Percentiles rank a stretch among this genome's conserved stretches.
Conservation (phyloP, 2,797 vertebrate species). For the Enteromius fasciolatus region DNA sequence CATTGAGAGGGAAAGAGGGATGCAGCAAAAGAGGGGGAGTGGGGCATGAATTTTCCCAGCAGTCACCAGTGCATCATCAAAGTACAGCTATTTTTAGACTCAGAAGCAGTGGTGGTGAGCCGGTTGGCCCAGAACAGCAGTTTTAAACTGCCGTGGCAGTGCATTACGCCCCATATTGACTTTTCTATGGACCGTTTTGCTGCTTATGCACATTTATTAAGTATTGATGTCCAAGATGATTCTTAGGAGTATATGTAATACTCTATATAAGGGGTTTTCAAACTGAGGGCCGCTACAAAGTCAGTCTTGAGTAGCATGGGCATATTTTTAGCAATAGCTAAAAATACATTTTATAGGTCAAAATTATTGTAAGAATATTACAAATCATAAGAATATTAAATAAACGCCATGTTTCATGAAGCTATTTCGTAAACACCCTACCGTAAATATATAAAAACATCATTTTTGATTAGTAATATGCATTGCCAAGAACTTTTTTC, state of each 20-base stretch:
- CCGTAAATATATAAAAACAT: too few relatives aligned
- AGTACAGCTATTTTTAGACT: constrained; percentile 74
- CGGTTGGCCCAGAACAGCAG: constrained; percentile 63
- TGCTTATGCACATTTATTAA: constrained; percentile 48
- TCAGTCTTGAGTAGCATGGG: too few relatives aligned
- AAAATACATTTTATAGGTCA: too few relatives aligned
- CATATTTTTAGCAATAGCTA: too few relatives aligned
- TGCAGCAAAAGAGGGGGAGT: constrained; percentile 47
- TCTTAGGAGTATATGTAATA: constrained; percentile 7
- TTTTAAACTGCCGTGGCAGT: constrained; percentile 26
- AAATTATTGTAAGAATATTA: too few relatives aligned
- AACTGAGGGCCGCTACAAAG: not conserved
- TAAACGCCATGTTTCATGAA: too few relatives aligned
- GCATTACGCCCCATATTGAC: constrained; percentile 41
- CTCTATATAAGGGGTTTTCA: not conserved
- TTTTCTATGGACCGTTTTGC: constrained; percentile 26
- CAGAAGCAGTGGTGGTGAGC: constrained; percentile 62
- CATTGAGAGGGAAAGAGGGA: constrained; percentile 60
- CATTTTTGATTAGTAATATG: too few relatives aligned
- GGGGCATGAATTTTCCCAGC: constrained; percentile 61
- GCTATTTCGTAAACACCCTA: too few relatives aligned
- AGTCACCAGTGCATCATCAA: constrained; percentile 74
- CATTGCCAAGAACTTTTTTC: too few relatives aligned
- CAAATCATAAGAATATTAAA: too few relatives aligned
- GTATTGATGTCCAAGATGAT: not conserved